Evolutionary conservation across 1,140 invertebrate genomes (phyloP), one percentile per base, ranked within the genome.

Genomic region (Microvelia longipes): DNA sequence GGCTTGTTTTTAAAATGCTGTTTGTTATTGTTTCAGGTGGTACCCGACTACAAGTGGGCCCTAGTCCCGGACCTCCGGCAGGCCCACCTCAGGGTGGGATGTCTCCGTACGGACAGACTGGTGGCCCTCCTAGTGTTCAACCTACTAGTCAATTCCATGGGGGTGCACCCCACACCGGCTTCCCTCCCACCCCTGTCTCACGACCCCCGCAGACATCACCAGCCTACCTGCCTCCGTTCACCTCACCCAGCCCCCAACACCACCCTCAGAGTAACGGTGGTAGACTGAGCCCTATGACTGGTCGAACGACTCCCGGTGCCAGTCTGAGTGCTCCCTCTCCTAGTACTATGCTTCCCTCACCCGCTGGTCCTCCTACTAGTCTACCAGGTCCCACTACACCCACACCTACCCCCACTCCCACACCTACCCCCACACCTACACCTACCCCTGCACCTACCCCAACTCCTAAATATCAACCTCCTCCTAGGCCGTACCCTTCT

Each of bases 11-110:
- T n/a, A n/a, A 50, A 50, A 11, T 5, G 5, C 19, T 50, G 35
- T 50, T 50, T 50, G 35, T 62, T 71, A 13, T 50, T 70, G 30
- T 68, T 67, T 67, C 62, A 60, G 30, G 63, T n/a, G n/a, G n/a
- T 13, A 72, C 63, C 60, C 50, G 71, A 65, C 69, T 68, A 26
- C 65, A 69, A 24, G 84, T 87, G 0, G 87, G 87, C 29, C 87
- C 86, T 13, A 88, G 86, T 81, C 73, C 73, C 0, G 65, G 70
- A 1, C 68, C 71, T 60, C 68, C 68, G 5, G 65, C 28, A 25
- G n/a, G n/a, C n/a, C 70, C 71, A 11, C 71, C 27, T 29, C 69
- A 70, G 66, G 68, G 50, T 29, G 70, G 70, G 0, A 28, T 71
- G 5, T 71, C 70, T 26, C 73, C 73, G 1, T 71, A 72, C 29